phyloP scores from a whole-genome alignment of 2,797 vertebrate species.

The Acipenser transmontanus region DNA sequence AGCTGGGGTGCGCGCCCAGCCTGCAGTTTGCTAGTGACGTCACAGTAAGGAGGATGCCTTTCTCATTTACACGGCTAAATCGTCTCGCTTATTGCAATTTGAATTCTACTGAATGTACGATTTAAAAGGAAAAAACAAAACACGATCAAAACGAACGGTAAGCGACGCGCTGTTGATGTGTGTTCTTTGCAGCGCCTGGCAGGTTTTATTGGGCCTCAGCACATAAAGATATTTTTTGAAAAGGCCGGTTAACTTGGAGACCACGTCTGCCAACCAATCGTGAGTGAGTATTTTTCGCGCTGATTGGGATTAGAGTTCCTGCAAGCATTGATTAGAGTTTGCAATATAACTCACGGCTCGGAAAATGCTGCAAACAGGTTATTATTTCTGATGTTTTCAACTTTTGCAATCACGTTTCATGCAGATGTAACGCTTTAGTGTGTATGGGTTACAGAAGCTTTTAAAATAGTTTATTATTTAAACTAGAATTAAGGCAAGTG shows the following conservation, averaged over 20 bases:
- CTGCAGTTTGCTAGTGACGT: too few relatives aligned
- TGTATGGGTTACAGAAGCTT: not conserved
- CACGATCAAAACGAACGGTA: too few relatives aligned
- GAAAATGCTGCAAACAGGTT: constrained; percentile 49
- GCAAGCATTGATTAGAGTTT: constrained; percentile 57
- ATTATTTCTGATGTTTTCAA: constrained; percentile 22
- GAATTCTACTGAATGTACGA: too few relatives aligned
- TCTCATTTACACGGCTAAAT: too few relatives aligned
- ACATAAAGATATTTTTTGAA: constrained; percentile 63
- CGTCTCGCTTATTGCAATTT: too few relatives aligned
- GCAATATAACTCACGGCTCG: constrained; percentile 48
- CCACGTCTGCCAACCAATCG: constrained; percentile 74
- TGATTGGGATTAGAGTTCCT: constrained; percentile 75
- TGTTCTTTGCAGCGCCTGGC: not conserved
- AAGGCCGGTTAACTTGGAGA: constrained; percentile 69
- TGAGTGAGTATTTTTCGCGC: constrained; percentile 90
- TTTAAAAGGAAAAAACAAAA: too few relatives aligned
- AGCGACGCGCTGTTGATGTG: too few relatives aligned
- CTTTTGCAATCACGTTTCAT: not conserved
- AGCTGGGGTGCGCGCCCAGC: too few relatives aligned
- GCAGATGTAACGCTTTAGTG: not conserved
- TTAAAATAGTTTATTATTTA: not conserved
- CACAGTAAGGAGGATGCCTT: too few relatives aligned
- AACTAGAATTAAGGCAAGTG: not conserved
- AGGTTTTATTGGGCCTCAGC: constrained; percentile 23